Evolutionary conservation across 2,888 invertebrate genomes (phyloP).

Genomic region (Oxystoma pomonae): DNA sequence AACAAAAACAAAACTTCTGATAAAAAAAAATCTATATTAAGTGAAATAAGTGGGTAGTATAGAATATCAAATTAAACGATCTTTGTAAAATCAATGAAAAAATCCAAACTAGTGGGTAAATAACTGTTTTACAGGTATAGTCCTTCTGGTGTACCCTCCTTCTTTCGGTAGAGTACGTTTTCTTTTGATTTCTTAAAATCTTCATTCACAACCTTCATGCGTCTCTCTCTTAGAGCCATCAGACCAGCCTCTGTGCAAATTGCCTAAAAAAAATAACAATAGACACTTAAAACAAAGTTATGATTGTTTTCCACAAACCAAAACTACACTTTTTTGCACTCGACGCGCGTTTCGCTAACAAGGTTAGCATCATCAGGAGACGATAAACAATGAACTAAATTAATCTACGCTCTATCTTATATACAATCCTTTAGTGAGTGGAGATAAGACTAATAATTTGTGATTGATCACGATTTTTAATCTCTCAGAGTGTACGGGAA

Average conservation of each 20-base stretch:
- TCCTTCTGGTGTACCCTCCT: slow-evolving; percentile 99
- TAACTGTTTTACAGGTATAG: slow-evolving; percentile 78
- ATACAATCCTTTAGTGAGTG: too few species aligned
- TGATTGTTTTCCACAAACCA: too few species aligned
- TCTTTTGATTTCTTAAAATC: slow-evolving; percentile 99
- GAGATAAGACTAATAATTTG: too few species aligned
- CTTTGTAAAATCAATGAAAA: not conserved
- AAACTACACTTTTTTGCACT: too few species aligned
- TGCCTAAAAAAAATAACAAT: slow-evolving; percentile 60
- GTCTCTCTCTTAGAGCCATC: slow-evolving; percentile 93
- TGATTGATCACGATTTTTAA: too few species aligned
- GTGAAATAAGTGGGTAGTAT: not conserved
- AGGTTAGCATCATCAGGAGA: too few species aligned
- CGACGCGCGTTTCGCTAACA: too few species aligned
- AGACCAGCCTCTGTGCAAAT: slow-evolving; percentile 99
- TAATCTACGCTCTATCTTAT: too few species aligned
- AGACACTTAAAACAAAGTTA: too few species aligned
- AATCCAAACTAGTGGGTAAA: not conserved
- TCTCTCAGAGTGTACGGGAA: too few species aligned
- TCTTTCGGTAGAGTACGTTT: slow-evolving; percentile 97
- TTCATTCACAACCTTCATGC: slow-evolving; percentile 99
- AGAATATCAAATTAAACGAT: not conserved
- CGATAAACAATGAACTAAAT: too few species aligned
- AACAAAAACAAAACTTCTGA: too few species aligned
- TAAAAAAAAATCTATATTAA: not conserved